phyloP scores from a whole-genome alignment of 2,797 vertebrate genomes.

The Thamnophis elegans region DNA sequence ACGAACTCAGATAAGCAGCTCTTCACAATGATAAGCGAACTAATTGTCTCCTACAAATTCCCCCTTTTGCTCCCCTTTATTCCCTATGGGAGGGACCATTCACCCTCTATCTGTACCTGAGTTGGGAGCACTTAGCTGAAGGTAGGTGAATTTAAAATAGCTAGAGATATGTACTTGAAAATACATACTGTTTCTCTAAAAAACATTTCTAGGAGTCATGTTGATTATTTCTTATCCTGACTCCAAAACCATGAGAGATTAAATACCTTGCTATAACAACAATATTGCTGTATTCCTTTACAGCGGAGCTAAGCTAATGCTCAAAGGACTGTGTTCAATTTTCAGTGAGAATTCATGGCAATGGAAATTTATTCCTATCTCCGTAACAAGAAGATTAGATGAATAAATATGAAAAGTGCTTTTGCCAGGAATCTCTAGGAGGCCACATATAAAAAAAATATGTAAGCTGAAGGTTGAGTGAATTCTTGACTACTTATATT shows the following conservation, averaged over 20 bases:
- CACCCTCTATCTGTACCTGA: no score
- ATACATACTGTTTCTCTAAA: background rate
- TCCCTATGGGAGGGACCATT: no score
- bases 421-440: background rate
- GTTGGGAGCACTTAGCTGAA: background rate
- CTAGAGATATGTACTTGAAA: background rate
- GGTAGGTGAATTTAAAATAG: background rate
- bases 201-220: background rate
- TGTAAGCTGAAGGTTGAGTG: background rate
- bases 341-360: background rate
- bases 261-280: slow-evolving; percentile 9
- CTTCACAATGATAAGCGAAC: no score
- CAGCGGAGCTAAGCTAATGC: background rate
- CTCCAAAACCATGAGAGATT: slow-evolving; percentile 3
- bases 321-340: slow-evolving; percentile 5
- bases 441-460: background rate
- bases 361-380: slow-evolving; percentile 7
- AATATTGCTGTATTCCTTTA: background rate
- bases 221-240: background rate
- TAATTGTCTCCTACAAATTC: no score
- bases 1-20: no score
- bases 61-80: no score
- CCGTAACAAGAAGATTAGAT: slow-evolving; percentile 6
- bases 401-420: background rate
- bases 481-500: background rate